Evolutionary conservation across 2,113 vertebrate genomes (phyloP), one percentile per base, ranked within the genome.

Genomic region (Dipodomys merriami): DNA sequence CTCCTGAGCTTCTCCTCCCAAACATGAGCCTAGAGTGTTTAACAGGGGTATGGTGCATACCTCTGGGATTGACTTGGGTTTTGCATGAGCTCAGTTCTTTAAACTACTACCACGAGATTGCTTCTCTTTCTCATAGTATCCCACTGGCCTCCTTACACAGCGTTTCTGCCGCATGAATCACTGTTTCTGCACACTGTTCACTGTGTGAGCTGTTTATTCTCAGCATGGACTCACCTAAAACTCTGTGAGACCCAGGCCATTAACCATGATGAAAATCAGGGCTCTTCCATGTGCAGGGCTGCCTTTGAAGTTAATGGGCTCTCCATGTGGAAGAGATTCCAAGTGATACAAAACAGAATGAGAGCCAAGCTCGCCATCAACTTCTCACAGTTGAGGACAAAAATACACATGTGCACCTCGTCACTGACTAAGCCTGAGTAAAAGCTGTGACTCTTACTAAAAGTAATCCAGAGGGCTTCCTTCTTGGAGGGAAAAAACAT

Each of bases 271-370:
- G 93, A 92, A 95, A 96, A 96, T 96, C 96, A 96, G 85, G 33
- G 53, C 69, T 85, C 33, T 95, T 90, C 95, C 97, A 96, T 95
- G 95, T 96, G 95, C 71, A 64, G 67, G 85, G 71, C 22, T 44
- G n/a, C 85, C 95, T 97, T 97, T 97, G 95, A 97, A 96, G 96
- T 97, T 72, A 79, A 83, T 39, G 71, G 90, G 88, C 83, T 44
- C 60, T 95, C 86, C 95, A 96, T 96, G 94, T 97, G 97, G 95
- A 97, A 95, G 88, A 95, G 91, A 97, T 96, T 96, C 92, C 93
- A 80, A 82, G 29, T 96, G 94, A 96, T 91, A 95, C 67, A 83
- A 95, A 97, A 85, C 96, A 97, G 96, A 95, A 91, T 62, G 60
- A 82, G 90, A 94, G 23, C 71, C 53, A 73, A 91, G 57, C 79